These are phyloP conservation scores for Lordiphosa stackelbergi DNA, from an alignment of 1,140 invertebrate genomes.

Conservation along the genomic window DNA sequence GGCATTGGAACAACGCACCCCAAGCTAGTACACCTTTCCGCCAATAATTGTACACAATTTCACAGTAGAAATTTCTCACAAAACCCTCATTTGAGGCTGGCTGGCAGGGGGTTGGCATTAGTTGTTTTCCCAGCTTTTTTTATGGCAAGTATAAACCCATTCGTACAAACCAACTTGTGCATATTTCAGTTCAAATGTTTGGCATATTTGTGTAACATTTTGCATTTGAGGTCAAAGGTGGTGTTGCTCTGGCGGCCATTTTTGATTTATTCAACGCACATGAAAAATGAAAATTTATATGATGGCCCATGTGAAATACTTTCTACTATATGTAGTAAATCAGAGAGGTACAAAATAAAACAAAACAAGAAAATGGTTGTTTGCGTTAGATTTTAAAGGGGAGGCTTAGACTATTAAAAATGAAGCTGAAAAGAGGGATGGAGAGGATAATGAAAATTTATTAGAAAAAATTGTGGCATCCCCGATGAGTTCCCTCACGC, in stretches of 20 bases:
- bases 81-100: conserved; percentile 18
- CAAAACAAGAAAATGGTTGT: too few relatives aligned
- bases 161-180: conserved; percentile 1
- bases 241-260: conserved; percentile 43
- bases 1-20: conserved; percentile 18
- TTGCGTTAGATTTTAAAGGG: too few relatives aligned
- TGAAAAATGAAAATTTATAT: conserved; percentile 65
- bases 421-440: too few relatives aligned
- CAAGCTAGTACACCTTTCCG: conserved; percentile 17
- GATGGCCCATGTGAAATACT: conserved; percentile 14
- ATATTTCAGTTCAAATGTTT: conserved; percentile 56
- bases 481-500: too few relatives aligned
- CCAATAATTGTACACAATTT: conserved; percentile 33
- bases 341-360: too few relatives aligned
- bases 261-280: conserved; percentile 64
- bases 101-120: conserved; percentile 29
- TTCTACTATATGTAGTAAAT: too few relatives aligned
- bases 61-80: conserved; percentile 23
- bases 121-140: conserved; percentile 11
- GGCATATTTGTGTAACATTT: conserved; percentile 64
- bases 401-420: too few relatives aligned
- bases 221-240: conserved; percentile 51
- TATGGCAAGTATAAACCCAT: conserved; percentile 27
- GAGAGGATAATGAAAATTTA: too few relatives aligned
- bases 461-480: too few relatives aligned